Conservation (phyloP, 2,113 vertebrate species). For the Coracopsis vasa region DNA sequence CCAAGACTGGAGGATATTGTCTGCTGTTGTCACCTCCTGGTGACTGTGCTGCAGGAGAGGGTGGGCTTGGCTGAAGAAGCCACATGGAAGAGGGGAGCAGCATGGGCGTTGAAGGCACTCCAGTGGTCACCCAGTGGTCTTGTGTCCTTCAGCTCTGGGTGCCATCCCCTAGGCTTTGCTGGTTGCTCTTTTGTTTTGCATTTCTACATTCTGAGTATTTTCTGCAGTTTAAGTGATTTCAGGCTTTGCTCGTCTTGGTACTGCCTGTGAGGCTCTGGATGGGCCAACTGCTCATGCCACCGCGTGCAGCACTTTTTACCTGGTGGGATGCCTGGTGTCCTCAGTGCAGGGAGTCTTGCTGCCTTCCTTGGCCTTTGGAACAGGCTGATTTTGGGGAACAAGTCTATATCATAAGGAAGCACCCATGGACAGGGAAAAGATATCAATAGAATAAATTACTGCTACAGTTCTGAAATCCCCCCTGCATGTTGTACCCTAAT, state of each 20-base stretch:
- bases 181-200: not conserved
- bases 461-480: not conserved
- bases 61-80: not conserved
- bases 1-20: not conserved
- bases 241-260: not conserved
- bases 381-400: not conserved
- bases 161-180: not conserved
- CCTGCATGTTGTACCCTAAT: not conserved
- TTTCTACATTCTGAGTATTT: not conserved
- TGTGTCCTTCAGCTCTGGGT: not conserved
- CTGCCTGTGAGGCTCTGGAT: not conserved
- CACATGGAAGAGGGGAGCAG: not conserved
- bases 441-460: not conserved
- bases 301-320: not conserved
- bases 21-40: not conserved
- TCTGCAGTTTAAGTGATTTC: not conserved
- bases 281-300: not conserved
- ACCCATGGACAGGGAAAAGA: not conserved
- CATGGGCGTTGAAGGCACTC: not conserved
- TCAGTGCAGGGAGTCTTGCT: not conserved
- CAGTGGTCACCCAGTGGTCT: not conserved
- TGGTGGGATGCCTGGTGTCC: accelerated
- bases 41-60: not conserved
- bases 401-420: not conserved
- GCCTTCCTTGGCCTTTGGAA: not conserved